phyloP scores from a whole-genome alignment of 2,888 invertebrate genomes.

The Rhorus exstirpatorius region DNA sequence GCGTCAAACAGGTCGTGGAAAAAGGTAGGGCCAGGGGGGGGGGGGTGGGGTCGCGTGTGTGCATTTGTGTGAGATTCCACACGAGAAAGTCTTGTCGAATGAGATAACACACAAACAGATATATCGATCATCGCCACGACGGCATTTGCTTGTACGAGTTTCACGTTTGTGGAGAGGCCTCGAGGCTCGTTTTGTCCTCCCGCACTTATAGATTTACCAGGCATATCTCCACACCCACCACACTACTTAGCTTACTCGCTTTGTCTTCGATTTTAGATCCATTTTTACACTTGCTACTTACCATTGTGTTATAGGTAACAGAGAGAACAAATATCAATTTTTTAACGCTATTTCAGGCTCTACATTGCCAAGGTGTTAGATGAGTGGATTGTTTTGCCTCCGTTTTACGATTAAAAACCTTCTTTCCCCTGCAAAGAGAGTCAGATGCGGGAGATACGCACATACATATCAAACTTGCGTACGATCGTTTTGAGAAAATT shows the following conservation, averaged over 20 bases:
- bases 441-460: not conserved
- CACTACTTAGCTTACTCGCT: not conserved
- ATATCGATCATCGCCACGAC: slow-evolving; percentile 80
- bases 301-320: not conserved
- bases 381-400: not conserved
- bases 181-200: slow-evolving; percentile 50
- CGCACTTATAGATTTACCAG: slow-evolving; percentile 14
- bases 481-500: not conserved
- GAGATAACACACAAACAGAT: slow-evolving; percentile 81
- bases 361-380: not conserved
- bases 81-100: slow-evolving; percentile 77
- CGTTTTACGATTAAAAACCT: slow-evolving; percentile 2
- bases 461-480: slow-evolving; percentile 6
- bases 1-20: slow-evolving; percentile 65
- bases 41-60: too few species aligned
- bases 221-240: not conserved
- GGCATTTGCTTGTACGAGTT: slow-evolving; percentile 71
- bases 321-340: not conserved
- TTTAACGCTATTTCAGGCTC: not conserved
- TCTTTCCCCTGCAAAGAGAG: not conserved
- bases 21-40: slow-evolving; percentile 63
- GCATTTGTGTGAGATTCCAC: slow-evolving; percentile 60
- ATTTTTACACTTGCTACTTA: not conserved
- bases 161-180: slow-evolving; percentile 56
- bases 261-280: slow-evolving; percentile 24